These are phyloP conservation scores for Aeoliscus strigatus DNA, from an alignment of 2,797 vertebrate species.

Conservation along the genomic window DNA sequence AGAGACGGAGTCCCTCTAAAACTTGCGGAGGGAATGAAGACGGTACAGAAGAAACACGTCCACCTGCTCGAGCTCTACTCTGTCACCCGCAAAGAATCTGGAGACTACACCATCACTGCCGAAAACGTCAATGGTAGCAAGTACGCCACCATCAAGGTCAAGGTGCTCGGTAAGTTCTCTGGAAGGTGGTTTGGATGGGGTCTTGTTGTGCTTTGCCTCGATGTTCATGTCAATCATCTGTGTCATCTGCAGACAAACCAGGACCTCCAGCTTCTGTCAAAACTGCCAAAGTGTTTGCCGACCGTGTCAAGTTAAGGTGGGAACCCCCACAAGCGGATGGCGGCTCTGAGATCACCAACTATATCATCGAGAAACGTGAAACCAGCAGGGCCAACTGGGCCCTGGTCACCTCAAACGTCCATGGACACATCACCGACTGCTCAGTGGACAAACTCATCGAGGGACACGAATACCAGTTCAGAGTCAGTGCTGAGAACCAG, in stretches of 20 bases:
- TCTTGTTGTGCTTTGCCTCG: too few relatives aligned
- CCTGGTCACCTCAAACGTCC: constrained; percentile 86
- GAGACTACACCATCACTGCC: constrained; percentile 92
- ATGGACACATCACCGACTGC: constrained; percentile 85
- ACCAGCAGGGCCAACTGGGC: constrained; percentile 98
- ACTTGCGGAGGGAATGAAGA: constrained; percentile 88
- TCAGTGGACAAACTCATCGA: constrained; percentile 94
- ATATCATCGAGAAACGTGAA: constrained; percentile 96
- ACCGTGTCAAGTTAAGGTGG: constrained; percentile 90
- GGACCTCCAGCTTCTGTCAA: constrained; percentile 93
- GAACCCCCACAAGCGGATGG: constrained; percentile 93
- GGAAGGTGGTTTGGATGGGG: too few relatives aligned
- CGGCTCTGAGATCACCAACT: constrained; percentile 97
- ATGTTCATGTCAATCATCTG: too few relatives aligned
- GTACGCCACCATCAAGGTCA: constrained; percentile 89
- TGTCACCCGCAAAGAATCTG: constrained; percentile 92
- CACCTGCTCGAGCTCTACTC: constrained; percentile 88
- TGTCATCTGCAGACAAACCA: constrained; percentile 83
- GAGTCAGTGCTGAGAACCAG: constrained; percentile 96
- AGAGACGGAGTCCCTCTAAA: constrained; percentile 79
- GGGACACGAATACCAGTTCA: constrained; percentile 97
- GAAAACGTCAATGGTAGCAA: constrained; percentile 92
- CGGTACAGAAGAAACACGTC: constrained; percentile 83
- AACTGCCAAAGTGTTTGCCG: constrained; percentile 86
- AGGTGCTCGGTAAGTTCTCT: constrained; percentile 76